Evolutionary conservation across 2,888 invertebrate genomes (phyloP).

Genomic region (Zygothrica quintamaculata): DNA sequence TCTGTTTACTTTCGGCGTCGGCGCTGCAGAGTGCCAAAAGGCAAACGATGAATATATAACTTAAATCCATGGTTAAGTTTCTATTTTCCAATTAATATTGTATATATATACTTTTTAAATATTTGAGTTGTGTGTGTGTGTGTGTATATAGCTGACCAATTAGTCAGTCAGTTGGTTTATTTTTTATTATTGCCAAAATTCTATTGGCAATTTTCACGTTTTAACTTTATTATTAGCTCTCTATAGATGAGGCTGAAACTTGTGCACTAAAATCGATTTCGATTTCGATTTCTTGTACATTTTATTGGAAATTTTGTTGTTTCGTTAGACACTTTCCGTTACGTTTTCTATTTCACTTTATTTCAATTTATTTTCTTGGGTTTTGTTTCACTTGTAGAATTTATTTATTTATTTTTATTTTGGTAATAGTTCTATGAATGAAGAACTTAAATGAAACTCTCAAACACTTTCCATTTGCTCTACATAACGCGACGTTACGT

Average conservation of each 20-base stretch:
- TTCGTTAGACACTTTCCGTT: constrained; percentile 27
- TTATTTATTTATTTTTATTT: too few relatives aligned
- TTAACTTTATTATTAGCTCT: constrained; percentile 84
- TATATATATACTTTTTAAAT: constrained; percentile 18
- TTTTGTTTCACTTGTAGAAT: constrained; percentile 45
- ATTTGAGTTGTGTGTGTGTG: too few relatives aligned
- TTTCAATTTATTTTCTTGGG: constrained; percentile 21
- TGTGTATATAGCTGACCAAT: constrained; percentile 33
- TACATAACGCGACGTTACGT: constrained; percentile 44
- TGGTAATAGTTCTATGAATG: constrained; percentile 42
- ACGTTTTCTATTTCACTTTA: constrained; percentile 14
- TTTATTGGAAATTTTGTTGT: constrained; percentile 30
- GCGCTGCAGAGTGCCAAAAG: constrained; percentile 81
- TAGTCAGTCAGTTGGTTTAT: constrained; percentile 47
- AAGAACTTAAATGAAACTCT: constrained; percentile 11
- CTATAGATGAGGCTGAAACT: constrained; percentile 73
- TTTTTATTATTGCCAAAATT: constrained; percentile 34
- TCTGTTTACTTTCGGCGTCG: constrained; percentile 84
- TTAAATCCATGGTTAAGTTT: constrained; percentile 81
- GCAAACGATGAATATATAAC: constrained; percentile 77
- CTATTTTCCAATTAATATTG: constrained; percentile 21
- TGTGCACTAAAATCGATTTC: constrained; percentile 50
- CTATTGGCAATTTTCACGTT: constrained; percentile 79
- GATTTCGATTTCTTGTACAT: constrained; percentile 56
- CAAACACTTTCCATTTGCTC: constrained; percentile 54